phyloP scores from a whole-genome alignment of 2,797 vertebrate genomes.

The Danio albolineatus region DNA sequence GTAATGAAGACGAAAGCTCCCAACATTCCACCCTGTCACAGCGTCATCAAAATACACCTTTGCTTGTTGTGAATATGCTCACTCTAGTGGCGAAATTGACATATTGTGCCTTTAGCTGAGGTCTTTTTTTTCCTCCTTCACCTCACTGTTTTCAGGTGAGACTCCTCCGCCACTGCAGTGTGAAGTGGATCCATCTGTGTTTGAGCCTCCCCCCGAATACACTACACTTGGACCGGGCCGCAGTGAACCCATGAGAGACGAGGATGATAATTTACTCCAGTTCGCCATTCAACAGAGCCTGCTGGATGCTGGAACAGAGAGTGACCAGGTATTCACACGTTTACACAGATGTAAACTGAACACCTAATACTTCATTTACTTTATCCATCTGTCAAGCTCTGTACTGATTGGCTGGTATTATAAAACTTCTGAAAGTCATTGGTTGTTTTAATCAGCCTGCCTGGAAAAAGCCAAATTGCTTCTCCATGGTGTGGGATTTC shows the following conservation, averaged over 20 bases:
- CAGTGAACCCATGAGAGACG: conserved; percentile 90
- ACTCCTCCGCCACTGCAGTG: conserved; percentile 79
- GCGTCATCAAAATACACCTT: no score
- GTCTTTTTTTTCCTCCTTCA: not conserved
- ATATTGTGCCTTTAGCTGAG: no score
- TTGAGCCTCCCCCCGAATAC: conserved; percentile 91
- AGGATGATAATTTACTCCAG: conserved; percentile 93
- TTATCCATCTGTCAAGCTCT: not conserved
- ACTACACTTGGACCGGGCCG: conserved; percentile 88
- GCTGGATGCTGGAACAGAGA: conserved; percentile 91
- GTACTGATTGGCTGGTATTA: not conserved
- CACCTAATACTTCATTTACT: not conserved
- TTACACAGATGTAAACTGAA: not conserved
- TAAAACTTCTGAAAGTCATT: not conserved
- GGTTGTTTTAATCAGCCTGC: not conserved
- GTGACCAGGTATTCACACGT: conserved; percentile 84
- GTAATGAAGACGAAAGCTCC: no score
- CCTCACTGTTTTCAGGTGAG: conserved; percentile 69
- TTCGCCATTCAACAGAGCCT: conserved; percentile 97
- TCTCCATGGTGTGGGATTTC: not conserved
- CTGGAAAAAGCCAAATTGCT: not conserved
- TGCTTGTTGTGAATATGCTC: no score
- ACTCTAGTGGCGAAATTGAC: no score
- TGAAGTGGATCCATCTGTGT: conserved; percentile 90
- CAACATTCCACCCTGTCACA: no score